Evolutionary conservation across 2,113 vertebrate genomes (phyloP).

Genomic region (Platichthys stellatus): DNA sequence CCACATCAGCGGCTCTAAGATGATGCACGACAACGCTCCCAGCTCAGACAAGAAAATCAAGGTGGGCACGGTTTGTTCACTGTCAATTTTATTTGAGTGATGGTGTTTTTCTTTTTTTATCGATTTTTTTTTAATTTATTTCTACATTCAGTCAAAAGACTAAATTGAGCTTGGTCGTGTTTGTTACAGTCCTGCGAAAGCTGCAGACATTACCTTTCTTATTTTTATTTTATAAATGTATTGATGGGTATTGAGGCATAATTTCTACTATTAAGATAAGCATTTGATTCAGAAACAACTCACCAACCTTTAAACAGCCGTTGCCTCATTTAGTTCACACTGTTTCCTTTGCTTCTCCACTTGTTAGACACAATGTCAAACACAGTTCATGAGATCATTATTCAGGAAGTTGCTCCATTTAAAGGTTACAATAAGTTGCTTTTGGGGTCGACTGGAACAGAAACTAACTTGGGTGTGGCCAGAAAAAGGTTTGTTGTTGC

Average conservation of each 20-base stretch:
- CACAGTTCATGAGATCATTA: not conserved
- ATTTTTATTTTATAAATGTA: no score
- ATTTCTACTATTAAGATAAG: not conserved
- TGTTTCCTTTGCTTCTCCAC: not conserved
- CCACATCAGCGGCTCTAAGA: conserved; percentile 89
- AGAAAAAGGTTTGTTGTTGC: not conserved
- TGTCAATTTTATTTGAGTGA: not conserved
- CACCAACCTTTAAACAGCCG: not conserved
- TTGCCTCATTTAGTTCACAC: not conserved
- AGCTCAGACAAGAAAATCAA: conserved; percentile 93
- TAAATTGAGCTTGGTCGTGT: no score
- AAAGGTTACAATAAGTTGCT: not conserved
- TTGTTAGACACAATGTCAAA: no score
- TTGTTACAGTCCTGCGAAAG: no score
- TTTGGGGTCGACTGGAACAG: not conserved
- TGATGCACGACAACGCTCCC: conserved; percentile 86
- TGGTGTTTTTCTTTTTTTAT: no score
- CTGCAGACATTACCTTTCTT: no score
- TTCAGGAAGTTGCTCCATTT: not conserved
- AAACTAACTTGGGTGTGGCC: not conserved
- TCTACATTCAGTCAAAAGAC: no score
- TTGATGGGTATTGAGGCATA: no score
- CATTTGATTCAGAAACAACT: no score
- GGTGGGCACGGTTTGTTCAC: conserved; percentile 74
- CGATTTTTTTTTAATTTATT: no score